phyloP scores from a whole-genome alignment of 2,888 invertebrate genomes.

The Himalopsyche tibetana region DNA sequence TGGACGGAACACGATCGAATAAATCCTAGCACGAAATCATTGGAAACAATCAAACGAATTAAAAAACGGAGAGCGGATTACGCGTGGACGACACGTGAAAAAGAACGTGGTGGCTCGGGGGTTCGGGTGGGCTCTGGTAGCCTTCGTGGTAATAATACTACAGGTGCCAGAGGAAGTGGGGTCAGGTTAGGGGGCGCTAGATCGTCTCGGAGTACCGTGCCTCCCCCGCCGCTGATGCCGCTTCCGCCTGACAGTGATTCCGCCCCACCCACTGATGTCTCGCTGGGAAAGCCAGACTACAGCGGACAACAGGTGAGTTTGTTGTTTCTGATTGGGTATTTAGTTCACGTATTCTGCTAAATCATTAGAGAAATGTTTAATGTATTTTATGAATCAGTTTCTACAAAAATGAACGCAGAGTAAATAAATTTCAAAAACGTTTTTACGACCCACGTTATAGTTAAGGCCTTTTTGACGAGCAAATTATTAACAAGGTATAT shows the following conservation, averaged over 20 bases:
- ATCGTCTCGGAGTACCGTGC: conserved; percentile 55
- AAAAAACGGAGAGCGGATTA: conserved; percentile 1
- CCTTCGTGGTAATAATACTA: conserved; percentile 48
- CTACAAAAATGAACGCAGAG: too few relatives aligned
- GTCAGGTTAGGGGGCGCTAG: conserved; percentile 51
- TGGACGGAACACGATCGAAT: not conserved
- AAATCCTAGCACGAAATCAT: not conserved
- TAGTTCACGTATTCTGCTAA: not conserved
- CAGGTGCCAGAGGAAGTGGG: conserved; percentile 56
- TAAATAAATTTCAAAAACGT: too few relatives aligned
- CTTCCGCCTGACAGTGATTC: conserved; percentile 42
- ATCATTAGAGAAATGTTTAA: not conserved
- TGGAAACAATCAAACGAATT: not conserved
- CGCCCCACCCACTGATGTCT: conserved; percentile 50
- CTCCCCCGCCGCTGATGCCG: conserved; percentile 52
- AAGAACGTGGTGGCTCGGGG: conserved; percentile 57
- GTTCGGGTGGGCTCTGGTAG: conserved; percentile 54
- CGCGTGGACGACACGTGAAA: conserved; percentile 37
- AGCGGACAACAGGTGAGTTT: conserved; percentile 54
- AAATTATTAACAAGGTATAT: too few relatives aligned
- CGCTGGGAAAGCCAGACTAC: conserved; percentile 48
- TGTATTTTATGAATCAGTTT: not conserved
- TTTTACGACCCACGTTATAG: too few relatives aligned
- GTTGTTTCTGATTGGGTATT: not conserved
- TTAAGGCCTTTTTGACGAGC: too few relatives aligned